Percentiles rank a stretch among this genome's conserved stretches.
Evolutionary conservation across 2,797 vertebrate genomes (phyloP).

Genomic region (Parambassis ranga): DNA sequence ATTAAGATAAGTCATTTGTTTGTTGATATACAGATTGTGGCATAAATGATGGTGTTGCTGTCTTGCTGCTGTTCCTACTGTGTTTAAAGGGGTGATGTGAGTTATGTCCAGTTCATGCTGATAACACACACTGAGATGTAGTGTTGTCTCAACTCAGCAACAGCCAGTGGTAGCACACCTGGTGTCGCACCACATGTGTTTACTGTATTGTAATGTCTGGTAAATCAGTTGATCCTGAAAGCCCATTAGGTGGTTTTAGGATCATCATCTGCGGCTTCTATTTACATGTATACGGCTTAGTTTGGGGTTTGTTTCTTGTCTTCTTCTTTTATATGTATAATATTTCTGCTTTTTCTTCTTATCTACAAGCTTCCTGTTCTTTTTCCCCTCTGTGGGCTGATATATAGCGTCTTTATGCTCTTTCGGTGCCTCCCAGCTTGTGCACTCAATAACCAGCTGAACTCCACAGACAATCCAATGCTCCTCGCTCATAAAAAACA

Average conservation of each 20-base stretch:
- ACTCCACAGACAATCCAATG: constrained; percentile 60
- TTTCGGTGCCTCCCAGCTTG: constrained; percentile 55
- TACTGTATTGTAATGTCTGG: background rate
- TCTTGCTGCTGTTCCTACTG: constrained; percentile 27
- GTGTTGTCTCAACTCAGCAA: constrained; percentile 39
- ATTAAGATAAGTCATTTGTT: constrained; percentile 64
- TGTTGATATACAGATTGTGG: constrained; percentile 55
- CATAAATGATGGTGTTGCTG: constrained; percentile 38
- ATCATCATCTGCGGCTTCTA: background rate
- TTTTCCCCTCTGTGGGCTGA: constrained; percentile 33
- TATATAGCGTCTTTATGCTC: constrained; percentile 48
- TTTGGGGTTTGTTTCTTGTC: constrained; percentile 9
- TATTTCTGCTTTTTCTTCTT: constrained; percentile 1
- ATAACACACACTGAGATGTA: constrained; percentile 35
- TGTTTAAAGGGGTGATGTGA: constrained; percentile 40
- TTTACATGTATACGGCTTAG: constrained; percentile 27
- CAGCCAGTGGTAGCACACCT: constrained; percentile 24
- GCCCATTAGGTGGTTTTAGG: background rate
- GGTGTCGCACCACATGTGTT: constrained; percentile 1
- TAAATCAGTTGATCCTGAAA: constrained; percentile 1
- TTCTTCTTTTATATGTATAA: background rate
- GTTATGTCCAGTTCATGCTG: constrained; percentile 37
- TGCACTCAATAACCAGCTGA: constrained; percentile 55
- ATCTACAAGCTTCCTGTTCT: constrained; percentile 26
- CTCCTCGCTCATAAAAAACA: constrained; percentile 62